Evolutionary conservation across 2,888 invertebrate genomes (phyloP).

Genomic region (Cataglyphis livida): DNA sequence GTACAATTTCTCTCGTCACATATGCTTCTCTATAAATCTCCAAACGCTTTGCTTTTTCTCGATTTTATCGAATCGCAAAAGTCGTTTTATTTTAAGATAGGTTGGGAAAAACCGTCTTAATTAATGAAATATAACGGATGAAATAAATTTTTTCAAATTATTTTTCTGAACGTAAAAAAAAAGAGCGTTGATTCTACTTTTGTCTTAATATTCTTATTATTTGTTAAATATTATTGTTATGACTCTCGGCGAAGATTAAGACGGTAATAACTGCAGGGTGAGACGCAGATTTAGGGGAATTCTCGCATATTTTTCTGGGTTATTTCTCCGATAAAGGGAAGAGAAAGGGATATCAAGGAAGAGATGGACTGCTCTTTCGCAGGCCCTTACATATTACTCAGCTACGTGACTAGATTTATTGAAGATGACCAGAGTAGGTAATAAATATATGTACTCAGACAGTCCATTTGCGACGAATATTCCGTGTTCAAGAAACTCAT

Average conservation of each 20-base stretch:
- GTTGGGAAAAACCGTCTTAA: neutral
- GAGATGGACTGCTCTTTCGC: slow-evolving; percentile 17
- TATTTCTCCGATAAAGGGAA: neutral
- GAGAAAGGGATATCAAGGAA: neutral
- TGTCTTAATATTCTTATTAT: neutral
- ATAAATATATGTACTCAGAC: slow-evolving; percentile 29
- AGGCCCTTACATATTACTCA: slow-evolving; percentile 32
- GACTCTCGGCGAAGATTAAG: neutral
- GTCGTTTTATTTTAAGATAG: neutral
- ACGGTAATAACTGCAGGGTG: neutral
- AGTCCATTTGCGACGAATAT: slow-evolving; percentile 20
- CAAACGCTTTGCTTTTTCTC: slow-evolving; percentile 7
- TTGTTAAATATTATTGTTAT: neutral
- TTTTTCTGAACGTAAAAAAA: neutral
- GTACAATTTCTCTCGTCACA: slow-evolving; percentile 2
- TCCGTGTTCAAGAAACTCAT: slow-evolving; percentile 25
- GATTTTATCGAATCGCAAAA: neutral
- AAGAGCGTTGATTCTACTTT: neutral
- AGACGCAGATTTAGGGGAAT: neutral
- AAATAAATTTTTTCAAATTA: neutral
- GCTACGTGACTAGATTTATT: slow-evolving; percentile 51
- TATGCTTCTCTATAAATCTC: slow-evolving; percentile 19
- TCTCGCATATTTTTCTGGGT: neutral
- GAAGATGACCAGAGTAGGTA: slow-evolving; percentile 9
- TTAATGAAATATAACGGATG: neutral